These are phyloP conservation scores for Scaptomyza parva DNA, from an alignment of 2,888 invertebrate species.

Conservation along the genomic window DNA sequence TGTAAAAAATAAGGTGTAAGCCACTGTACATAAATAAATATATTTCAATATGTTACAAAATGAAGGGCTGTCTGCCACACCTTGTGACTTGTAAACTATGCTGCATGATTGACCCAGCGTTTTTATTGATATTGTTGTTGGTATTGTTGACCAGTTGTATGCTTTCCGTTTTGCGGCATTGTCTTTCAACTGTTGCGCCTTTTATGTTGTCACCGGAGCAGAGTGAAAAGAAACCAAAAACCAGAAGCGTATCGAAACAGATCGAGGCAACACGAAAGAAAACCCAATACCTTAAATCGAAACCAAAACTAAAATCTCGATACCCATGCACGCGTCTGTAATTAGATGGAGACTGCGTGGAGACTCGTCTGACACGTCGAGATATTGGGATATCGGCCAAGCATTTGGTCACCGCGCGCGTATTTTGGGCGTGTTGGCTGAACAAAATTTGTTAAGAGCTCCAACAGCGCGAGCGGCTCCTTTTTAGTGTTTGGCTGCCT, in stretches of 20 bases:
- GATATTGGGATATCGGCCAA: slow-evolving; percentile 17
- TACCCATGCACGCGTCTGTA: slow-evolving; percentile 79
- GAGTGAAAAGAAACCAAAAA: slow-evolving; percentile 79
- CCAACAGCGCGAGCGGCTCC: slow-evolving; percentile 82
- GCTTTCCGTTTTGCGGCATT: slow-evolving; percentile 58
- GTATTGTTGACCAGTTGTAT: slow-evolving; percentile 29
- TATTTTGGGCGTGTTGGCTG: slow-evolving; percentile 80
- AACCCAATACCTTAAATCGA: slow-evolving; percentile 27
- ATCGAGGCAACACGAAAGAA: slow-evolving; percentile 70
- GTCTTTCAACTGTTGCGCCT: slow-evolving; percentile 67
- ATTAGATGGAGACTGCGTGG: slow-evolving; percentile 70
- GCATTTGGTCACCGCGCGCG: slow-evolving; percentile 6
- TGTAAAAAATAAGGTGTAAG: too few species aligned
- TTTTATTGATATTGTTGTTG: slow-evolving; percentile 21
- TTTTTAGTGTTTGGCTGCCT: slow-evolving; percentile 67
- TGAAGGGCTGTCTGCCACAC: neutral
- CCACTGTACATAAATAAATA: neutral
- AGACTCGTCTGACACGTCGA: slow-evolving; percentile 19
- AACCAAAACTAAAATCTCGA: slow-evolving; percentile 13
- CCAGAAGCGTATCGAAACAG: slow-evolving; percentile 84
- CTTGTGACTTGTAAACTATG: slow-evolving; percentile 33
- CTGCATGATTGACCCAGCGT: slow-evolving; percentile 64
- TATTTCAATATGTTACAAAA: neutral
- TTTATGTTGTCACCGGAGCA: slow-evolving; percentile 74
- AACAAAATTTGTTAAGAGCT: slow-evolving; percentile 83